Evolutionary conservation across 2,888 invertebrate species (phyloP).

Genomic region (Pristionchus mayeri): DNA sequence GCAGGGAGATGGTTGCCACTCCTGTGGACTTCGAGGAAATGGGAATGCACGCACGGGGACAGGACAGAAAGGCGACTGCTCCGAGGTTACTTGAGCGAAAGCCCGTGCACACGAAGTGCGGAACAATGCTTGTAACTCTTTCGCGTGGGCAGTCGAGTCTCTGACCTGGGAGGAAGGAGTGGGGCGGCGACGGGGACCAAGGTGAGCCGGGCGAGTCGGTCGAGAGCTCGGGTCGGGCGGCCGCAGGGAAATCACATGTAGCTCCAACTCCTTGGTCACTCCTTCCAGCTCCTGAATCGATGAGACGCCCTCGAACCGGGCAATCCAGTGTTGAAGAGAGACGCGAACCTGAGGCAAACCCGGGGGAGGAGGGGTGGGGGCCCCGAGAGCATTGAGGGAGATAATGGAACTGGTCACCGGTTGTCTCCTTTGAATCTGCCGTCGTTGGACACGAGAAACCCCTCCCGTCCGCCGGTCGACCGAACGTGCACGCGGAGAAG

Average conservation of each 20-base stretch:
- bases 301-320: no score
- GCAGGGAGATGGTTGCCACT: not conserved
- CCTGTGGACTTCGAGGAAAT: not conserved
- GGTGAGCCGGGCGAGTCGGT: not conserved
- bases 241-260: not conserved
- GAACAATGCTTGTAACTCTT: not conserved
- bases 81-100: not conserved
- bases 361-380: no score
- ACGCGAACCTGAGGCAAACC: no score
- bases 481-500: no score
- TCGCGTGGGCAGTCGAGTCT: not conserved
- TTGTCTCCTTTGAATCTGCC: no score
- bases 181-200: not conserved
- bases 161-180: not conserved
- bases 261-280: not conserved
- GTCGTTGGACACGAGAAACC: no score
- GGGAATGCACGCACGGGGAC: not conserved
- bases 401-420: no score
- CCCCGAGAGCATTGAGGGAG: no score
- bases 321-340: no score
- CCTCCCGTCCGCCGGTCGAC: no score
- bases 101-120: not conserved
- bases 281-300: not conserved
- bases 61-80: not conserved
- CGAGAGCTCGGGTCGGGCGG: not conserved